Percentiles rank a stretch among this genome's conserved stretches.
Evolutionary conservation across 2,888 invertebrate species (phyloP).

Genomic region (Icerya purchasi): DNA sequence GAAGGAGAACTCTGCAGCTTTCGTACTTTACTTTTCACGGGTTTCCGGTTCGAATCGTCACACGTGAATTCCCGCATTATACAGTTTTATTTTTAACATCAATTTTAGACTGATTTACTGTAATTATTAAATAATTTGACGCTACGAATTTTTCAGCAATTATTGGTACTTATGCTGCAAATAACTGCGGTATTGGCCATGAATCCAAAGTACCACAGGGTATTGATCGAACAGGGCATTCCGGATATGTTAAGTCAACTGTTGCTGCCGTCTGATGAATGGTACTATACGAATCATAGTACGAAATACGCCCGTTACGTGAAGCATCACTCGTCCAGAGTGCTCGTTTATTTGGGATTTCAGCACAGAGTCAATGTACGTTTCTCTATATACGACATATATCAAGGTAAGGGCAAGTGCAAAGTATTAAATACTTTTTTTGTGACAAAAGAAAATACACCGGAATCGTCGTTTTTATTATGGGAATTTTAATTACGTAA

Average conservation of each 20-base stretch:
- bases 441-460: background rate
- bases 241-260: slow-evolving; percentile 38
- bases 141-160: too few species aligned
- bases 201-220: slow-evolving; percentile 32
- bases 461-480: background rate
- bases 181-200: slow-evolving; percentile 35
- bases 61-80: too few species aligned
- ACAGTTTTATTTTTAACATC: too few species aligned
- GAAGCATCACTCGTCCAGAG: slow-evolving; percentile 39
- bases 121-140: too few species aligned
- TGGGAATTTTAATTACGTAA: too few species aligned
- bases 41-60: too few species aligned
- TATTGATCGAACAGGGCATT: slow-evolving; percentile 33
- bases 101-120: too few species aligned
- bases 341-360: slow-evolving; percentile 38
- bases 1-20: too few species aligned
- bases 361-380: slow-evolving; percentile 36
- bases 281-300: slow-evolving; percentile 43
- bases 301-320: slow-evolving; percentile 39
- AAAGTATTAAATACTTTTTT: background rate
- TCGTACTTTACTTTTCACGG: too few species aligned
- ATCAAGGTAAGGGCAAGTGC: slow-evolving; percentile 25
- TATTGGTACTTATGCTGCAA: slow-evolving; percentile 38
- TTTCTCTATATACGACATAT: slow-evolving; percentile 29
- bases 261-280: slow-evolving; percentile 40